Base-by-base conservation (phyloP, 1,140 invertebrate genomes). In the Hylyphantes graminicola region DNA sequence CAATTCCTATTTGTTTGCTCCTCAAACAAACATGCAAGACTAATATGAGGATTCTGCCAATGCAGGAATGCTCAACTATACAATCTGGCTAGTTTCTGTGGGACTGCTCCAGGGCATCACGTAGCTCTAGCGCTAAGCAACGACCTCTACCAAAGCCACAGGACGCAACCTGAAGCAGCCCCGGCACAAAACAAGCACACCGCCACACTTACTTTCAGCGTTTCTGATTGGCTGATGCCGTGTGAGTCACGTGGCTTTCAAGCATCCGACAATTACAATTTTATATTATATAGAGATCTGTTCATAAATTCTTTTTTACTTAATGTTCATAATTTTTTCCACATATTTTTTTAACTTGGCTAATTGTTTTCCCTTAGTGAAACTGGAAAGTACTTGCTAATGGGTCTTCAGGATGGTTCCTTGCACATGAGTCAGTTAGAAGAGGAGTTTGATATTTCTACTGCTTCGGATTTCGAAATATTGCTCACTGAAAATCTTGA, bases 301-400 rank as follows among this genome's bases (percentile, higher is more conserved):
- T 64, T 65, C 48, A 21, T n/a, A 64, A 64, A 10, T 64, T 64
- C 6, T 9, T 17, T 3, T 13, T 9, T 63, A 63, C 9, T 63
- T 15, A 63, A 63, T 63, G 15, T 64, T 64, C 10, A 3, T 10
- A n/a, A 13, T 64, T 15, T 19, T 63, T 15, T 64, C 21, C 9
- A 2, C 10, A 19, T 64, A 19, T 9, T 64, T 3, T n/a, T 64
- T 19, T 7, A 15, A 64, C 10, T 11, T 64, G 5, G n/a, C 7
- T 0, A 19, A 15, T 64, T 64, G 17, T 64, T 63, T 9, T 13
- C 8, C 9, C 17, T 19, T 50, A 83, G 80, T 19, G 92, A 93
- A 0, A 93, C 93, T 89, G 93, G 93, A 8, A 90, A 90, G 21
- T 89, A 93, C 74, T 89, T 94, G 7, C 90, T 93, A 48, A 78